phyloP scores from a whole-genome alignment of 2,888 invertebrate species.

The Nomada lathburiana region DNA sequence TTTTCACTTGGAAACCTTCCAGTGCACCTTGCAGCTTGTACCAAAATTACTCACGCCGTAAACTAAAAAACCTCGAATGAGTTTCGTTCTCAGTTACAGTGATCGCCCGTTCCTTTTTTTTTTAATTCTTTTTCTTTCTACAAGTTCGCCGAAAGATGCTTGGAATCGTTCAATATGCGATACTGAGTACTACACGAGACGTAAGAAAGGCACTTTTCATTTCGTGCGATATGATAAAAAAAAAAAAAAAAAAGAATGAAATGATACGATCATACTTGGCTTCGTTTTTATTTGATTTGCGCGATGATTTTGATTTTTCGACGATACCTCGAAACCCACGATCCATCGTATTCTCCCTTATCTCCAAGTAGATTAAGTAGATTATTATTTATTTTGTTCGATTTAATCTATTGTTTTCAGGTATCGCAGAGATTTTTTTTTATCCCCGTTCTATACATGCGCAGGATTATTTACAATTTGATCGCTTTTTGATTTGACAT shows the following conservation, averaged over 20 bases:
- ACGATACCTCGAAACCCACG: background rate
- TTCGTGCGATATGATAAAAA: conserved; percentile 74
- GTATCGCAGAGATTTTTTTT: conserved; percentile 13
- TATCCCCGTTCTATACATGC: conserved; percentile 1
- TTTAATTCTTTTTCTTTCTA: background rate
- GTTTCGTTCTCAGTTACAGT: conserved; percentile 1
- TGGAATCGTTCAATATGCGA: conserved; percentile 39
- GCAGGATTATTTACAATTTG: background rate
- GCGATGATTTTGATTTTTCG: conserved; percentile 30
- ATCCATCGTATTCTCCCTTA: background rate
- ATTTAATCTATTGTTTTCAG: conserved; percentile 39
- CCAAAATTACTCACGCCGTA: conserved; percentile 13
- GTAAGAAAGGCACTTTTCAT: conserved; percentile 55
- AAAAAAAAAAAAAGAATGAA: conserved; percentile 52
- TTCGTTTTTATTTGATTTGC: conserved; percentile 56
- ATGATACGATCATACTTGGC: conserved; percentile 80
- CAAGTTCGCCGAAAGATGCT: conserved; percentile 19
- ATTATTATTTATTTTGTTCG: conserved; percentile 16
- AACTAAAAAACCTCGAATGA: conserved; percentile 14
- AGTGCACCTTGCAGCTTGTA: background rate
- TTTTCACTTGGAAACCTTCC: conserved; percentile 27
- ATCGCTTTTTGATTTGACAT: conserved; percentile 17
- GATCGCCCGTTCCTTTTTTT: background rate
- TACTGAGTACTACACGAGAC: conserved; percentile 45
- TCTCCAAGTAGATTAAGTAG: conserved; percentile 13